A percentile compares a stretch with the other conserved stretches of the same genome.
Conservation (phyloP, 2,113 vertebrate species). For the Nothocercus julius region DNA sequence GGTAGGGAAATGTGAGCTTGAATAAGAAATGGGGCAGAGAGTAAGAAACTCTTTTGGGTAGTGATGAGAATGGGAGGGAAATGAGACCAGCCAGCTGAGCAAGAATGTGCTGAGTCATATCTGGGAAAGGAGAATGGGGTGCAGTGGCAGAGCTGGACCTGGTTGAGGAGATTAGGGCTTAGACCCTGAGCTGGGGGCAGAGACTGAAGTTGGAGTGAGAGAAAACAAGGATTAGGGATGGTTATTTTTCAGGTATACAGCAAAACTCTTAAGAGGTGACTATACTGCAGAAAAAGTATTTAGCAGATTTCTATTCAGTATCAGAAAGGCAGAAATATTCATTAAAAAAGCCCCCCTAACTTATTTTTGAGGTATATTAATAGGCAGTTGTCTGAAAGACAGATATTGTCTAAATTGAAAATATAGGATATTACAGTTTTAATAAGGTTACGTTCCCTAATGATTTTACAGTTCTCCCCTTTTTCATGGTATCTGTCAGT, state of each 20-base stretch:
- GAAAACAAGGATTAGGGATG: not conserved
- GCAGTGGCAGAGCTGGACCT: not conserved
- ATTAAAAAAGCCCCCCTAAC: not conserved
- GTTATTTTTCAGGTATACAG: not conserved
- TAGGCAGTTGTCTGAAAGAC: conserved; percentile 23
- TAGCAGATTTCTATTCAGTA: not conserved
- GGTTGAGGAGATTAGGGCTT: not conserved
- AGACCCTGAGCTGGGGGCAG: not conserved
- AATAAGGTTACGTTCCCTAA: conserved; percentile 33
- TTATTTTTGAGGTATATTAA: conserved; percentile 48
- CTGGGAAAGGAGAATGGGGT: fast-evolving
- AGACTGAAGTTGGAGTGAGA: not conserved
- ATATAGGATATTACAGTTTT: conserved; percentile 33
- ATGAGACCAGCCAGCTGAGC: not conserved
- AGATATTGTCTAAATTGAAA: not conserved
- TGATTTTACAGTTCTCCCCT: conserved; percentile 8
- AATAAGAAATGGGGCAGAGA: not conserved
- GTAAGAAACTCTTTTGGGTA: not conserved
- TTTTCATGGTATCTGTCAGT: conserved; percentile 25
- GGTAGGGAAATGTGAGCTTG: not conserved
- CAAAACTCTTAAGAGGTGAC: not conserved
- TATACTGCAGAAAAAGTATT: not conserved
- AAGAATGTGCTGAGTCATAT: not conserved
- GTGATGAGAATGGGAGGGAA: not conserved
- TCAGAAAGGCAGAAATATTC: not conserved